Percentiles rank a stretch among this genome's conserved stretches.
Conservation (phyloP, 2,797 vertebrate genomes). For the Lacerta viridis region DNA sequence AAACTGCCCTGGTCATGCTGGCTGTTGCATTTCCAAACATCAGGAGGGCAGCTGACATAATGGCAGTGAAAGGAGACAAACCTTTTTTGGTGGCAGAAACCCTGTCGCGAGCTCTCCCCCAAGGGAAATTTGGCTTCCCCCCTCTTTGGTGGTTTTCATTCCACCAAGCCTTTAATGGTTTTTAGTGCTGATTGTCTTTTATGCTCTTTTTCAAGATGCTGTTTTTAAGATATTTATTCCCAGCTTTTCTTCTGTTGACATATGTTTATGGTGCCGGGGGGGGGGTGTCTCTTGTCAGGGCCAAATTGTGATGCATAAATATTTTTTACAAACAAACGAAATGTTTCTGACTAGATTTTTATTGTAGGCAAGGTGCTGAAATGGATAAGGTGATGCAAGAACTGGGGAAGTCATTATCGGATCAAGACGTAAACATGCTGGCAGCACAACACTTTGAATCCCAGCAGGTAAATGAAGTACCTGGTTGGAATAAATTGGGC, state of each 20-base stretch:
- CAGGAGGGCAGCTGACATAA: too few relatives aligned
- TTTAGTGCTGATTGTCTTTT: not conserved
- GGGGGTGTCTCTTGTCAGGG: not conserved
- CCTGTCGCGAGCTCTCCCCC: too few relatives aligned
- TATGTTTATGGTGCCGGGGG: too few relatives aligned
- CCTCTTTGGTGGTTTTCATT: too few relatives aligned
- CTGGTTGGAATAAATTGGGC: not conserved
- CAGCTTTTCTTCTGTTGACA: not conserved
- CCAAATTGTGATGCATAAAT: not conserved
- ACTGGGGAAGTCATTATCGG: conserved; percentile 92
- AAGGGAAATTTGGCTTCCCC: too few relatives aligned
- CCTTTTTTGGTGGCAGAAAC: too few relatives aligned
- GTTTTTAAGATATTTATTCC: not conserved
- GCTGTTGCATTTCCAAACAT: too few relatives aligned
- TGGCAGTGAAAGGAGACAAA: too few relatives aligned
- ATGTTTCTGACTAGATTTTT: conserved; percentile 29
- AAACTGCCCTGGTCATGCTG: not conserved
- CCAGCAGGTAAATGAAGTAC: conserved; percentile 87
- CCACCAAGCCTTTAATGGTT: not conserved
- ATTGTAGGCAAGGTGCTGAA: conserved; percentile 89
- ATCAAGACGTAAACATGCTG: conserved; percentile 95
- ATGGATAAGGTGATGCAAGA: conserved; percentile 98
- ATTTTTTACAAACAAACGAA: not conserved
- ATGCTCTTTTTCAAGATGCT: not conserved
- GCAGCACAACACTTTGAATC: conserved; percentile 96